These are phyloP conservation scores for Ophion ellenae DNA, from an alignment of 2,888 invertebrate genomes.

Conservation along the genomic window DNA sequence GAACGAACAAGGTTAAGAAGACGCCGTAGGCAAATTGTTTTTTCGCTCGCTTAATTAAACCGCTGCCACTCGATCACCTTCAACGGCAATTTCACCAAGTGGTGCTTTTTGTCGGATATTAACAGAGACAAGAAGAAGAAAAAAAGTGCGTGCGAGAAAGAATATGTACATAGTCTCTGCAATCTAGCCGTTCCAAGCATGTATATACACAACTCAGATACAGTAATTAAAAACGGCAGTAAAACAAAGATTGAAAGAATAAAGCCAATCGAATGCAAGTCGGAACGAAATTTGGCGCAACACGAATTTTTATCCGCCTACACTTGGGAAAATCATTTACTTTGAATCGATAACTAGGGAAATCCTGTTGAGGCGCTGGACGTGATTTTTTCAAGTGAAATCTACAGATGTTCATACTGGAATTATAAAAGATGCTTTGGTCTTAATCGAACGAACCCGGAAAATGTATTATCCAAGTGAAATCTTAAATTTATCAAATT, in stretches of 20 bases:
- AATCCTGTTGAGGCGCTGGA: background rate
- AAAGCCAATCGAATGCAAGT: conserved; percentile 36
- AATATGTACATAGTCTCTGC: conserved; percentile 63
- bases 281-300: conserved; percentile 18
- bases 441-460: background rate
- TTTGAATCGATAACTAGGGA: background rate
- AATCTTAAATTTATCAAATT: background rate
- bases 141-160: conserved; percentile 28
- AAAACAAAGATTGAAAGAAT: conserved; percentile 47
- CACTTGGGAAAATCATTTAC: background rate
- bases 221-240: conserved; percentile 58
- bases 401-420: background rate
- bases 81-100: conserved; percentile 21
- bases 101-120: conserved; percentile 13
- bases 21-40: conserved; percentile 59
- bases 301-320: background rate
- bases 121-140: conserved; percentile 1
- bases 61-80: conserved; percentile 64
- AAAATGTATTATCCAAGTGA: background rate
- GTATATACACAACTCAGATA: conserved; percentile 68
- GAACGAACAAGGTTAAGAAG: conserved; percentile 41
- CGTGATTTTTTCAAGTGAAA: background rate
- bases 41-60: conserved; percentile 51
- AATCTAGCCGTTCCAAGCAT: conserved; percentile 63
- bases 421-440: no score